Percentiles rank a stretch among this genome's conserved stretches.
Conservation (phyloP, 2,797 vertebrate genomes). For the Danio aesculapii region DNA sequence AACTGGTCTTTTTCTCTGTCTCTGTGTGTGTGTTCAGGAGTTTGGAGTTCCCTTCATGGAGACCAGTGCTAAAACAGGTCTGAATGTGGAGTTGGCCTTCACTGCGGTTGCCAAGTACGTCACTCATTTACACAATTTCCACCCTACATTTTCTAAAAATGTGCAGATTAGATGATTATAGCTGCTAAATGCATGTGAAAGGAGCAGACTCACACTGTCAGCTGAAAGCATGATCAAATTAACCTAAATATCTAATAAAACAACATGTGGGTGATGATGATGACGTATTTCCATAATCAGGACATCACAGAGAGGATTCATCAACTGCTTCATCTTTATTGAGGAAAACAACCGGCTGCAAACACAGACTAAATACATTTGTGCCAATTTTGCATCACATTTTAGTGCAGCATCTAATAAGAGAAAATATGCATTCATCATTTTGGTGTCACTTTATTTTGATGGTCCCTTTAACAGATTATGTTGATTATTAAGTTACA, state of each 20-base stretch:
- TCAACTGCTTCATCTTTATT: neutral
- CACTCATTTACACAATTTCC: neutral
- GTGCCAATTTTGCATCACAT: too few relatives aligned
- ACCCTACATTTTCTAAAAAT: neutral
- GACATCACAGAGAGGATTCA: neutral
- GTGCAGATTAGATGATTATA: neutral
- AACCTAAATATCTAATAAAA: neutral
- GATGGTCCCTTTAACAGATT: too few relatives aligned
- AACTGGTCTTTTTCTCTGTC: too few relatives aligned
- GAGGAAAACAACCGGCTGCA: neutral
- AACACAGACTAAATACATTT: too few relatives aligned
- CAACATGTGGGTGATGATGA: neutral
- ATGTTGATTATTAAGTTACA: too few relatives aligned
- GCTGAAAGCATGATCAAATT: neutral
- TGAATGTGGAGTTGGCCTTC: conserved; percentile 88
- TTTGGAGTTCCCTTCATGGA: conserved; percentile 90
- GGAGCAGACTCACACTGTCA: neutral
- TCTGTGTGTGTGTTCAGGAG: conserved; percentile 74
- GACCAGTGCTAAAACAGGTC: conserved; percentile 86
- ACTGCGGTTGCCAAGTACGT: conserved; percentile 88
- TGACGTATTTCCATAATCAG: neutral
- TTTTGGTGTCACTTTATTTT: too few relatives aligned
- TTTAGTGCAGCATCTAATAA: too few relatives aligned
- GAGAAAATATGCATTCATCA: too few relatives aligned
- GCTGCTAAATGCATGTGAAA: neutral